Percentiles rank a stretch among this genome's conserved stretches.
Conservation (phyloP, 2,888 invertebrate genomes). For the Poecilus cupreus region DNA sequence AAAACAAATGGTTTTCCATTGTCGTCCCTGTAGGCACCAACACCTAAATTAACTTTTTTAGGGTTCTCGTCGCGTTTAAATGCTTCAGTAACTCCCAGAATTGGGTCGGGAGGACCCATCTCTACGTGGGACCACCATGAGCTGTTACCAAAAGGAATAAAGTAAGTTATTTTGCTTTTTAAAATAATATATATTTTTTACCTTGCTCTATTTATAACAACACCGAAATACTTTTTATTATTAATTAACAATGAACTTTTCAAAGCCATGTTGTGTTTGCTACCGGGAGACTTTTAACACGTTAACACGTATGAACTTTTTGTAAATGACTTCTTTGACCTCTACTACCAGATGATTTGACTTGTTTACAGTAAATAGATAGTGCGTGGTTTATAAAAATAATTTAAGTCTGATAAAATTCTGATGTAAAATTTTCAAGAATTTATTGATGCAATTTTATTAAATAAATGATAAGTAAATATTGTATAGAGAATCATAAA, state of each 20-base stretch:
- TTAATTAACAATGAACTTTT: constrained; percentile 61
- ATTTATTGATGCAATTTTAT: too few relatives aligned
- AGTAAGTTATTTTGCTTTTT: neutral
- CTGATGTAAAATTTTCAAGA: too few relatives aligned
- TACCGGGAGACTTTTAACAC: neutral
- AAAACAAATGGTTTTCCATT: constrained; percentile 96
- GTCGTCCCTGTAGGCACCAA: constrained; percentile 97
- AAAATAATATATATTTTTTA: constrained; percentile 38
- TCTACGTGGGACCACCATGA: constrained; percentile 92
- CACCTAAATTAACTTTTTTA: constrained; percentile 97
- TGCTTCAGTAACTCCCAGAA: constrained; percentile 97
- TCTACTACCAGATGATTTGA: constrained; percentile 21
- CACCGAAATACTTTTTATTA: constrained; percentile 60
- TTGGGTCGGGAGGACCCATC: constrained; percentile 99
- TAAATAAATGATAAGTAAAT: too few relatives aligned
- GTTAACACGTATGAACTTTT: neutral
- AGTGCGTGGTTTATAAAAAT: too few relatives aligned
- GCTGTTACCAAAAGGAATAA: constrained; percentile 72
- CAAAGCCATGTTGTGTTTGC: constrained; percentile 61
- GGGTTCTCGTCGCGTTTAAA: constrained; percentile 92
- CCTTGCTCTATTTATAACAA: constrained; percentile 62
- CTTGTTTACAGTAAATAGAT: neutral
- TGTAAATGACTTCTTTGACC: constrained; percentile 53
- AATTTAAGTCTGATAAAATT: too few relatives aligned
- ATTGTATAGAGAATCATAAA: too few relatives aligned